Conservation (phyloP, 2,888 invertebrate genomes). For the Melanophora roralis region DNA sequence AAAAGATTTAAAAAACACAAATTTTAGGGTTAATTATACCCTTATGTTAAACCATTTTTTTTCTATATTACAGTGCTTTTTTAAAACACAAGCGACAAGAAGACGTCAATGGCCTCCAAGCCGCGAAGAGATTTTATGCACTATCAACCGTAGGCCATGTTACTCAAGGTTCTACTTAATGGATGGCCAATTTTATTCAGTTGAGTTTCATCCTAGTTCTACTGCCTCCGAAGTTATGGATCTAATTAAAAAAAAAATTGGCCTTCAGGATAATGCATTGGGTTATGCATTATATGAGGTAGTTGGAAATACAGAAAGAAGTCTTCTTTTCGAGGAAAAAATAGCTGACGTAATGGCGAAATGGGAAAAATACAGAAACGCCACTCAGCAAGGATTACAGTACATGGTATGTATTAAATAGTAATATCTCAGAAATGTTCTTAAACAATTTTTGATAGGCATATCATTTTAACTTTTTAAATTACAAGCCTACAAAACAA, state of each 20-base stretch:
- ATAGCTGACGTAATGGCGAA: conserved; percentile 96
- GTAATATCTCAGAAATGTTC: too few relatives aligned
- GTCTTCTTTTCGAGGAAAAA: conserved; percentile 90
- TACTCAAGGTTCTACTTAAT: conserved; percentile 94
- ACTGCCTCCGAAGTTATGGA: conserved; percentile 93
- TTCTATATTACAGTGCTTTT: conserved; percentile 80
- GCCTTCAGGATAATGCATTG: conserved; percentile 78
- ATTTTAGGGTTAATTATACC: too few relatives aligned
- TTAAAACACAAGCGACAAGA: conserved; percentile 84
- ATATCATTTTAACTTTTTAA: too few relatives aligned
- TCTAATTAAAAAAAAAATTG: conserved; percentile 92
- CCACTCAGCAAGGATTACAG: conserved; percentile 80
- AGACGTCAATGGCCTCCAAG: conserved; percentile 94
- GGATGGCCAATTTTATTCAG: conserved; percentile 96
- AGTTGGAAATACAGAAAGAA: conserved; percentile 90
- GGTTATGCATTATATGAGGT: conserved; percentile 96
- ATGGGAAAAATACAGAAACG: conserved; percentile 92
- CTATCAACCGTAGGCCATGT: conserved; percentile 92
- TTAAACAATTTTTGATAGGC: too few relatives aligned
- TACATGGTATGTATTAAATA: conserved; percentile 69
- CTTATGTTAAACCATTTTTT: too few relatives aligned
- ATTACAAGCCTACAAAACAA: too few relatives aligned
- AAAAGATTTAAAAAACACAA: too few relatives aligned
- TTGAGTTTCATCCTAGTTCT: conserved; percentile 96
- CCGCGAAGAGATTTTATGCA: conserved; percentile 93